Evolutionary conservation across 2,113 vertebrate genomes (phyloP), one percentile per base, ranked within the genome.

Genomic region (Nesogale talazaci): DNA sequence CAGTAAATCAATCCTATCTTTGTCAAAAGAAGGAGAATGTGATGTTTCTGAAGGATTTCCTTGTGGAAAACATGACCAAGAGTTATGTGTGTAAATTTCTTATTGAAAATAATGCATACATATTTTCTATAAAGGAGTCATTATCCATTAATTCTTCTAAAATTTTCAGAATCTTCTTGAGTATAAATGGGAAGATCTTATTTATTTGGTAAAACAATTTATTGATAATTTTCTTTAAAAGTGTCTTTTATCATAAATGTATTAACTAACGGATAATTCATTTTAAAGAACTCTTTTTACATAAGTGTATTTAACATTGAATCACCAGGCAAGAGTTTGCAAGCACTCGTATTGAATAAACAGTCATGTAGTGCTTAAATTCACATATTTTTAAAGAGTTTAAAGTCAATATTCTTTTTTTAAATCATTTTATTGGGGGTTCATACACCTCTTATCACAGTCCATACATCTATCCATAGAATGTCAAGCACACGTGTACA

Each of bases 41-140:
- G 12, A 22, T 42, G 31, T 72, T 34, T 59, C 97, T 97, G 96
- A 98, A 98, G 98, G 98, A 97, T 98, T 98, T 98, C 98, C 99
- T 98, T 99, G 98, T 99, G 99, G 98, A 99, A 98, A 99, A 98
- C 99, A 98, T 99, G 99, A 99, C 99, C 98, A 99, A 98, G 98
- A 99, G 99, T 99, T 99, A 99, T 99, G 99, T 99, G 99, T 99
- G 99, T 98, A 99, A 98, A 98, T 99, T 99, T 99, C 98, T 99
- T 99, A 99, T 99, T 99, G 98, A 98, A 98, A 99, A 99, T 98
- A 99, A 99, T 99, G 99, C 99, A 98, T 99, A 99, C 97, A n/a
- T n/a, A n/a, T n/a, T n/a, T n/a, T n/a, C n/a, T n/a, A n/a, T n/a
- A 99, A 99, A 98, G 29, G 91, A 36, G 90, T 96, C 96, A 90